These are phyloP conservation scores for Theocolax elegans DNA, from an alignment of 1,140 invertebrate species.

Conservation along the genomic window DNA sequence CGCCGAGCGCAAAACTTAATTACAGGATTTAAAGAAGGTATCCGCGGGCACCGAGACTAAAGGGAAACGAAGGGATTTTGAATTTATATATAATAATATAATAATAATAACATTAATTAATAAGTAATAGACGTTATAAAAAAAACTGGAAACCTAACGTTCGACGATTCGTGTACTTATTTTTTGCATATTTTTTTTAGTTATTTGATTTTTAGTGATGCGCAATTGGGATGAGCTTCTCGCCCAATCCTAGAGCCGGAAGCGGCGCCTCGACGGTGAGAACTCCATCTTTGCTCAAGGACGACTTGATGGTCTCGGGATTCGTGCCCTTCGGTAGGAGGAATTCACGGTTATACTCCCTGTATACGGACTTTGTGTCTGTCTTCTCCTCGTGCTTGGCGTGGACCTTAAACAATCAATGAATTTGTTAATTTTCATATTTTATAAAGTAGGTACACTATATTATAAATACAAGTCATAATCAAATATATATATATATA, in stretches of 20 bases:
- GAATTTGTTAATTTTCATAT: no score
- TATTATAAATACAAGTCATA: no score
- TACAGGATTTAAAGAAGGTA: background rate
- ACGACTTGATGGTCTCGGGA: constrained; percentile 91
- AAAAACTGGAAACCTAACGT: constrained; percentile 37
- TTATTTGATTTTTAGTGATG: constrained; percentile 70
- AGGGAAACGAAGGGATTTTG: constrained; percentile 35
- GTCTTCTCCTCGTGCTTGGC: constrained; percentile 96
- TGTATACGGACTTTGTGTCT: constrained; percentile 92
- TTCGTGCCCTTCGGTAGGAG: constrained; percentile 92
- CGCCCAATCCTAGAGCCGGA: constrained; percentile 78
- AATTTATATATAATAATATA: constrained; percentile 32
- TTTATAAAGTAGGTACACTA: no score
- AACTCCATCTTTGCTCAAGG: constrained; percentile 91
- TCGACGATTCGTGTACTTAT: constrained; percentile 38
- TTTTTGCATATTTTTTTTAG: constrained; percentile 7
- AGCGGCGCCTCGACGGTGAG: constrained; percentile 93
- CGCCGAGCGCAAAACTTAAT: no score
- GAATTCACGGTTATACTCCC: constrained; percentile 96
- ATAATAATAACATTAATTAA: constrained; percentile 24
- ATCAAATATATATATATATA: no score
- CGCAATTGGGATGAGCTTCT: constrained; percentile 83
- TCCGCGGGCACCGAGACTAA: constrained; percentile 26
- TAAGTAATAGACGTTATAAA: constrained; percentile 36
- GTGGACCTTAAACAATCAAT: constrained; percentile 78